A percentile compares a stretch with the other conserved stretches of the same genome.
Evolutionary conservation across 2,888 invertebrate genomes (phyloP).

Genomic region (Pheosia gnoma): DNA sequence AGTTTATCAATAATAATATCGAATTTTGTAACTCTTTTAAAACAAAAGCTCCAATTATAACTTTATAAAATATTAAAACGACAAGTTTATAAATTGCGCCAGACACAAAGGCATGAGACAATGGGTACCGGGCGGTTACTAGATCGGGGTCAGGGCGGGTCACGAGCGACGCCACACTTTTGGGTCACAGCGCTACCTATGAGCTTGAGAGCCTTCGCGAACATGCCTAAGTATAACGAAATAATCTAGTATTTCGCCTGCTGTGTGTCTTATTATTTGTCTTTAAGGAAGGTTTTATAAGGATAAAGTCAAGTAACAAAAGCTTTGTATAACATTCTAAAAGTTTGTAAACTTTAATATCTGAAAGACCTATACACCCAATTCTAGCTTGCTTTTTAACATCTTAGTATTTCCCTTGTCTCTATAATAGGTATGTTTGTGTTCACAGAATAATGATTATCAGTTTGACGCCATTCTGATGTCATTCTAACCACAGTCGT

Average conservation of each 20-base stretch:
- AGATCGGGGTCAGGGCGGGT: slow-evolving; percentile 79
- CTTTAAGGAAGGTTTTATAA: neutral
- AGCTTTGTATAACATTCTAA: too few relatives aligned
- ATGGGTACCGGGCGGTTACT: slow-evolving; percentile 71
- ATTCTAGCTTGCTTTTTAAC: too few relatives aligned
- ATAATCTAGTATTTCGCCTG: neutral
- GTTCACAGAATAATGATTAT: too few relatives aligned
- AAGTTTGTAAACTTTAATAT: too few relatives aligned
- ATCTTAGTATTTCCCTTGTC: too few relatives aligned
- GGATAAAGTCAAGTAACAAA: too few relatives aligned
- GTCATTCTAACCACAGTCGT: too few relatives aligned
- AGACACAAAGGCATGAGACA: slow-evolving; percentile 57
- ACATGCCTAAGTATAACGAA: neutral
- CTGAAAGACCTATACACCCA: too few relatives aligned
- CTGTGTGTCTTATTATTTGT: neutral
- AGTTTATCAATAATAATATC: neutral
- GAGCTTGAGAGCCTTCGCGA: slow-evolving; percentile 37
- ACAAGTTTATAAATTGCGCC: slow-evolving; percentile 50
- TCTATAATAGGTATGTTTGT: too few relatives aligned
- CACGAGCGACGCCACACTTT: slow-evolving; percentile 71
- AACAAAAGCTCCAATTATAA: neutral
- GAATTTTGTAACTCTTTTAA: neutral
- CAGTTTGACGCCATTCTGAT: too few relatives aligned
- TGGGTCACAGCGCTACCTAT: slow-evolving; percentile 67
- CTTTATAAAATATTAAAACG: neutral